Evolutionary conservation across 2,797 vertebrate species (phyloP), one percentile per base, ranked within the genome.

Genomic region (Lates japonicus): DNA sequence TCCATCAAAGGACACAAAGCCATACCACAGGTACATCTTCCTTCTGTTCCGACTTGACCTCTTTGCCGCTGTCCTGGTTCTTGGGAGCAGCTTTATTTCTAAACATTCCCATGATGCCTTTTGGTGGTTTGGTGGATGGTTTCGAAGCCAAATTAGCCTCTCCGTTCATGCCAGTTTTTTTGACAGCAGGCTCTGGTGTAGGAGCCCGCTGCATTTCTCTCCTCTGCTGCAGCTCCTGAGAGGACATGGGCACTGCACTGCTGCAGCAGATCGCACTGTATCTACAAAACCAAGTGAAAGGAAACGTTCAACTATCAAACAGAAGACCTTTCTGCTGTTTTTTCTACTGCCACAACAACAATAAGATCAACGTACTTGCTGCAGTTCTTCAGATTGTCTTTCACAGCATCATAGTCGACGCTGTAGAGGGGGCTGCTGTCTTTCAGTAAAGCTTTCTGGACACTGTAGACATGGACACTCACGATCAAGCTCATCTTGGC

Each of bases 61-160:
- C 96, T 88, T 94, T 97, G 37, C 68, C 86, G 0, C 71, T 20
- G 16, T 96, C 95, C 74, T 95, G 96, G 61, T 78, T 64, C 84
- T 95, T 98, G 57, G 92, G 6, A 2, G 89, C 75, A 0, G 94
- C 29, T 87, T 97, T 98, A 12, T 83, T 94, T 0, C 93, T 87
- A 85, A 99, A 97, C 97, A 98, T 96, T 85, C 96, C 97, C 97
- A 98, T 97, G 91, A 99, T 99, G 54, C 97, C 97, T 29, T 90
- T 97, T 42, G 93, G 93, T 3, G 94, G 94, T 79, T 96, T 97
- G 1, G 89, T 1, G 31, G 92, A 25, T 0, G 88, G 44, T 69
- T 96, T 94, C 5, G 90, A 93, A 16, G 92, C 41, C 2, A 77
- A 11, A 0, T 86, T 71, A 1, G 84, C 57, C 0, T 93, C 92